These are phyloP conservation scores for Leucozona laternaria DNA, from an alignment of 2,888 invertebrate genomes.

Conservation along the genomic window DNA sequence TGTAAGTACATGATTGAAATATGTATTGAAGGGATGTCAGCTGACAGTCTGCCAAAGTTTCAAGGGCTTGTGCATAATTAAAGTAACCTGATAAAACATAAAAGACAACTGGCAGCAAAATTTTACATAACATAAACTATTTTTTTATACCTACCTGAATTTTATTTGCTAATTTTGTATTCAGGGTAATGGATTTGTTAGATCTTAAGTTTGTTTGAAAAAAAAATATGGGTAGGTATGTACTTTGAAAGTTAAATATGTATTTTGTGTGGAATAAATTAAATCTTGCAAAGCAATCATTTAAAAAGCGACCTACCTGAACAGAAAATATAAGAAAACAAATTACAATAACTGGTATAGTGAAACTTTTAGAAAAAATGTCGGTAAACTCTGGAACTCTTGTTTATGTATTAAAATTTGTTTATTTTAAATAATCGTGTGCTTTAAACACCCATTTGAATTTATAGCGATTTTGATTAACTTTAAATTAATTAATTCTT, in stretches of 20 bases:
- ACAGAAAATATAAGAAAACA: not conserved
- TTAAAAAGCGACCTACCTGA: not conserved
- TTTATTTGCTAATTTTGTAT: constrained; percentile 2
- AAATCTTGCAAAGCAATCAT: not conserved
- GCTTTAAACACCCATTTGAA: no score
- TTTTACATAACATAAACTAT: not conserved
- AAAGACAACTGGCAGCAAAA: constrained; percentile 1
- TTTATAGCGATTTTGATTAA: no score
- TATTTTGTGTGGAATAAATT: not conserved
- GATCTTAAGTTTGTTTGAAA: not conserved
- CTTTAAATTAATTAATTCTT: no score
- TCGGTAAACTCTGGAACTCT: not conserved
- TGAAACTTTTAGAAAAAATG: not conserved
- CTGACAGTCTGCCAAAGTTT: constrained; percentile 31
- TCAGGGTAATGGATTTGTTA: not conserved
- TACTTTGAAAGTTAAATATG: not conserved
- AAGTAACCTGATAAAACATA: not conserved
- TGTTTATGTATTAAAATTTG: not conserved
- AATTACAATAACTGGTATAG: not conserved
- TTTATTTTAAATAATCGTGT: no score
- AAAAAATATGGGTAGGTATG: not conserved
- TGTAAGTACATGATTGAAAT: constrained; percentile 33
- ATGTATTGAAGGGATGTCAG: constrained; percentile 32
- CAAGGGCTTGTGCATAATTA: constrained; percentile 29
- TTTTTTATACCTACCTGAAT: not conserved